Evolutionary conservation across 2,888 invertebrate species (phyloP).

Genomic region (Diarsia rubi): DNA sequence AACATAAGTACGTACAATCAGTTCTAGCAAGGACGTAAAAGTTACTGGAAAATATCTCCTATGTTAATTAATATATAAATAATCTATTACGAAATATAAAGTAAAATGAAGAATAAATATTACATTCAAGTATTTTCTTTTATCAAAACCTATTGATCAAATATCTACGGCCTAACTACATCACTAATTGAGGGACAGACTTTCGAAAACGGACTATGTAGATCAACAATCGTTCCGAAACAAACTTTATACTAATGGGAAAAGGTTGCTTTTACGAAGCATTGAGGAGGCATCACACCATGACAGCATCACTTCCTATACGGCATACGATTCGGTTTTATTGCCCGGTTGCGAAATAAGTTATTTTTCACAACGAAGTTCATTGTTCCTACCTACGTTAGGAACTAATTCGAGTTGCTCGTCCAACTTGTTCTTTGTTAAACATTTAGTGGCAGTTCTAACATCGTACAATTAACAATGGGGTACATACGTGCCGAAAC

Average conservation of each 20-base stretch:
- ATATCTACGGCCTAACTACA: no score
- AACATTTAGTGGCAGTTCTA: constrained; percentile 29
- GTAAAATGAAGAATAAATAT: no score
- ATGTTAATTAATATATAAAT: background rate
- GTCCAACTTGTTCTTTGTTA: constrained; percentile 28
- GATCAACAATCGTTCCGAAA: background rate
- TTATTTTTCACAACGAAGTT: background rate
- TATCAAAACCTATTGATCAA: no score
- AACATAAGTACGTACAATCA: background rate
- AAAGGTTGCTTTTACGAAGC: background rate
- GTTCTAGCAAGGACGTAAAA: background rate
- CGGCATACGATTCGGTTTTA: no score
- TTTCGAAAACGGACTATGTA: no score
- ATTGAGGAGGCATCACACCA: background rate
- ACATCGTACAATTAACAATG: constrained; percentile 34
- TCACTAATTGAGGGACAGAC: no score
- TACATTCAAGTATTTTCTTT: no score
- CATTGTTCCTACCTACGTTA: constrained; percentile 2
- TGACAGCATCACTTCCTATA: no score
- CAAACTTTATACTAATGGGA: background rate
- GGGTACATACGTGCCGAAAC: constrained; percentile 8
- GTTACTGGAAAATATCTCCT: background rate
- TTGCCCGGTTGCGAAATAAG: no score
- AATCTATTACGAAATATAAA: no score
- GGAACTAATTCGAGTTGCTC: constrained; percentile 37